Evolutionary conservation across 2,113 vertebrate genomes (phyloP).

Genomic region (Pleuronectes platessa): DNA sequence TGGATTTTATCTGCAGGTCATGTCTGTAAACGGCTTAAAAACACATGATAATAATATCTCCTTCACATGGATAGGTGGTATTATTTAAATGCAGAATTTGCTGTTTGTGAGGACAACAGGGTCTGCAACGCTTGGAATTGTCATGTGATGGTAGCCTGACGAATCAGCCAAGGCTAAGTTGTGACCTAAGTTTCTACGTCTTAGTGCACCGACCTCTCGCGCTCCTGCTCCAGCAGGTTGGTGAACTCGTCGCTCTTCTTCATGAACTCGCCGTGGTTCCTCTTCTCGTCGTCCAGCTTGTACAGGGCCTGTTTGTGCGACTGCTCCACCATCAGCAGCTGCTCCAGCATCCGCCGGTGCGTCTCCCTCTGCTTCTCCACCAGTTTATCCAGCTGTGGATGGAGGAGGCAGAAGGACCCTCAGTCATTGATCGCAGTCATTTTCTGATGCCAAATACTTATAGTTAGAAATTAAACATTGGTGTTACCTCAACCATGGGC

Average conservation of each 20-base stretch:
- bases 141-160: too few relatives aligned
- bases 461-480: not conserved
- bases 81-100: too few relatives aligned
- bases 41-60: too few relatives aligned
- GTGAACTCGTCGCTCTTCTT: slow-evolving; percentile 95
- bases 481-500: slow-evolving; percentile 94
- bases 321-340: slow-evolving; percentile 93
- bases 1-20: too few relatives aligned
- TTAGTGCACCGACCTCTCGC: slow-evolving; percentile 88
- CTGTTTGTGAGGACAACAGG: too few relatives aligned
- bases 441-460: not conserved
- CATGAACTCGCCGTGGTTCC: slow-evolving; percentile 92
- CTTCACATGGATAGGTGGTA: too few relatives aligned
- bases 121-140: too few relatives aligned
- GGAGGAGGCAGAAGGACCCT: not conserved
- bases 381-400: slow-evolving; percentile 90
- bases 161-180: too few relatives aligned
- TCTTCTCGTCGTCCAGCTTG: slow-evolving; percentile 93
- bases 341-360: slow-evolving; percentile 90
- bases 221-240: slow-evolving; percentile 93
- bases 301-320: slow-evolving; percentile 90
- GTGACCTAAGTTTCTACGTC: too few relatives aligned
- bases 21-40: too few relatives aligned
- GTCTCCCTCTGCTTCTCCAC: slow-evolving; percentile 93
- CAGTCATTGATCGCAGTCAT: slow-evolving; percentile 3